Percentiles rank a stretch among this genome's conserved stretches.
phyloP scores from a whole-genome alignment of 2,113 vertebrate genomes.

The Pedionomus torquatus region DNA sequence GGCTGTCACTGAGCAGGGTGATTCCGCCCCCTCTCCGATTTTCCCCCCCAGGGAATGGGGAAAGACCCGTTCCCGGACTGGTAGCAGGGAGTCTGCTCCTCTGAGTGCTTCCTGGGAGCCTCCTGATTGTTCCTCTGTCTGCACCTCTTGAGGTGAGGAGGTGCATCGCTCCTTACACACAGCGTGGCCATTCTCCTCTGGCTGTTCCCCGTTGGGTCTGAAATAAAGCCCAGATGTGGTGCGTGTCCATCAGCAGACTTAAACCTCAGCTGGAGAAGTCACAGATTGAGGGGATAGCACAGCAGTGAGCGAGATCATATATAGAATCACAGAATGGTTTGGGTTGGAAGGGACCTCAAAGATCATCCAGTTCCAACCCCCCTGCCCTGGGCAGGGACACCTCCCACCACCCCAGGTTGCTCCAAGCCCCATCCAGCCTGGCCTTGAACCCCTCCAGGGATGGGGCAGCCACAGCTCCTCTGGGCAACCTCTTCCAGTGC shows the following conservation, averaged over 20 bases:
- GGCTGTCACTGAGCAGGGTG: not conserved
- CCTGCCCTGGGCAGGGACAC: too few relatives aligned
- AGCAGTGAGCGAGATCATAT: too few relatives aligned
- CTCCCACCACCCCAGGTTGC: too few relatives aligned
- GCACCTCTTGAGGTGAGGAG: fast-evolving
- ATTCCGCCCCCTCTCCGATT: not conserved
- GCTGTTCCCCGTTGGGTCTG: not conserved
- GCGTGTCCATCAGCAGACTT: fast-evolving
- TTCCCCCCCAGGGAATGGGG: not conserved
- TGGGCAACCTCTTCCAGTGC: too few relatives aligned
- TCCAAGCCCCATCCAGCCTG: too few relatives aligned
- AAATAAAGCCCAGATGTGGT: fast-evolving
- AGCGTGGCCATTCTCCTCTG: fast-evolving
- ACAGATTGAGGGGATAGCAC: not conserved
- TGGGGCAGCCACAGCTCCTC: too few relatives aligned
- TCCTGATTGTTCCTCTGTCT: not conserved
- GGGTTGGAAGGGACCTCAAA: too few relatives aligned
- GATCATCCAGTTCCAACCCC: too few relatives aligned
- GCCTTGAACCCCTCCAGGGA: too few relatives aligned
- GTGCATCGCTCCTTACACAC: fast-evolving
- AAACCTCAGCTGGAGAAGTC: not conserved
- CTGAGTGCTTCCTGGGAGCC: not conserved
- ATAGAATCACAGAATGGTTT: too few relatives aligned
- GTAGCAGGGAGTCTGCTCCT: not conserved
- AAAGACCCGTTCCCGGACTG: fast-evolving